Percentiles rank a stretch among this genome's conserved stretches.
Evolutionary conservation across 2,113 vertebrate species (phyloP).

Genomic region (Gobius niger): DNA sequence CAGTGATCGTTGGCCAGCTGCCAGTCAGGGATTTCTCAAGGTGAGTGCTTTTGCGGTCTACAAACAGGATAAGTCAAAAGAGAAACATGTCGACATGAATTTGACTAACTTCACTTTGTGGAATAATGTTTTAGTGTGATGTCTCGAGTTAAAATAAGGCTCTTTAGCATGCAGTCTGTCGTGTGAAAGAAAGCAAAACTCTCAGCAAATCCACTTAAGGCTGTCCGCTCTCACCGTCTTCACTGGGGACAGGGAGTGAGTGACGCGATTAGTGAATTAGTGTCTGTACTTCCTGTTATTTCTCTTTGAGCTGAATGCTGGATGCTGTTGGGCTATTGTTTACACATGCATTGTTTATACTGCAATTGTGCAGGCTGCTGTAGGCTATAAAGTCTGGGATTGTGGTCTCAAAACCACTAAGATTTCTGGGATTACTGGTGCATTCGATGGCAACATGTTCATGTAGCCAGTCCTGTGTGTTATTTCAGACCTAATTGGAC

Average conservation of each 20-base stretch:
- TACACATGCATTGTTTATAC: neutral
- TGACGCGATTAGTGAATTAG: conserved; percentile 30
- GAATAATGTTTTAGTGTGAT: neutral
- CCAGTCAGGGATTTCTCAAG: conserved; percentile 13
- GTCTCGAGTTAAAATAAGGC: neutral
- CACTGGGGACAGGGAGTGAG: neutral
- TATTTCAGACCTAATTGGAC: too few species aligned
- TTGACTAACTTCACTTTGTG: neutral
- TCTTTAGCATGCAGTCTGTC: neutral
- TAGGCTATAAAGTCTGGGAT: too few species aligned
- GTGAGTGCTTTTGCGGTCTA: neutral
- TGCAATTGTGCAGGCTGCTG: too few species aligned
- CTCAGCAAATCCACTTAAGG: conserved; percentile 19
- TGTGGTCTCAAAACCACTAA: too few species aligned
- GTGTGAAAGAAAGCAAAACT: conserved; percentile 3
- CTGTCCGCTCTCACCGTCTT: conserved; percentile 8
- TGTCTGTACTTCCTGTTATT: conserved; percentile 22
- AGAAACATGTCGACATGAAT: neutral
- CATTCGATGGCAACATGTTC: too few species aligned
- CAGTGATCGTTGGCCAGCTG: conserved; percentile 8
- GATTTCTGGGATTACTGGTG: too few species aligned
- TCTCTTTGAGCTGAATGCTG: neutral
- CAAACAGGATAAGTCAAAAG: conserved; percentile 6
- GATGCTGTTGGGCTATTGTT: neutral
- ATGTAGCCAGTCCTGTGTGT: too few species aligned